These are phyloP conservation scores for Aldabrachelys gigantea DNA, from an alignment of 2,113 vertebrate genomes.

Conservation along the genomic window DNA sequence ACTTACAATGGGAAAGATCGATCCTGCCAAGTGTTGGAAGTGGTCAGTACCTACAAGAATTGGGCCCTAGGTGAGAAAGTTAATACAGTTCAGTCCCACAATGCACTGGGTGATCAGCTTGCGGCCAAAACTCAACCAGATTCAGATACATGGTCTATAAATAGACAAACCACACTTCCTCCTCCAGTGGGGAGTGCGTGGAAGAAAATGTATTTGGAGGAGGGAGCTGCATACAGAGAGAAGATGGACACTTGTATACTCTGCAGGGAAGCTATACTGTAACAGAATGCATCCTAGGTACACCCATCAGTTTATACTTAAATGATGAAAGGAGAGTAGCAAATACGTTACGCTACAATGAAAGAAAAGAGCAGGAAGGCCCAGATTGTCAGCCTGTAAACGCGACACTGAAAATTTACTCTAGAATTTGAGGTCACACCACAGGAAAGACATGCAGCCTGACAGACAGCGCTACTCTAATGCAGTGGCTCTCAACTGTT, in stretches of 20 bases:
- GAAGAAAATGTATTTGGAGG: neutral
- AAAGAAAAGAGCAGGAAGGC: neutral
- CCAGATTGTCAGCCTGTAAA: neutral
- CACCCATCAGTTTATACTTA: neutral
- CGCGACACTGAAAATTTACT: neutral
- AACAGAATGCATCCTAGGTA: neutral
- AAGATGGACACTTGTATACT: rapidly evolving
- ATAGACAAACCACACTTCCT: neutral
- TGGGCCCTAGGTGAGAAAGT: neutral
- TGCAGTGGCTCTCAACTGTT: too few relatives aligned
- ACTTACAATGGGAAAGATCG: neutral
- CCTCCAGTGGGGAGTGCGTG: neutral
- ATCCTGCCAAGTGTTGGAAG: neutral
- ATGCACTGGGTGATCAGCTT: rapidly evolving
- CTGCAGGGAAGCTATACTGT: neutral
- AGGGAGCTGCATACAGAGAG: neutral
- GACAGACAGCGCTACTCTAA: neutral
- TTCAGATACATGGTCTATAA: neutral
- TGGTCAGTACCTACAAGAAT: neutral
- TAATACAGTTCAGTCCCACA: neutral
- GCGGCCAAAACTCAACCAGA: neutral
- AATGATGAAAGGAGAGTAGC: neutral
- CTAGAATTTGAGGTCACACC: neutral
- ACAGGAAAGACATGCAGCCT: neutral
- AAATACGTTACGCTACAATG: neutral